Percentiles rank a stretch among this genome's conserved stretches.
Evolutionary conservation across 2,888 invertebrate genomes (phyloP).

Genomic region (Coecobrya sp.): DNA sequence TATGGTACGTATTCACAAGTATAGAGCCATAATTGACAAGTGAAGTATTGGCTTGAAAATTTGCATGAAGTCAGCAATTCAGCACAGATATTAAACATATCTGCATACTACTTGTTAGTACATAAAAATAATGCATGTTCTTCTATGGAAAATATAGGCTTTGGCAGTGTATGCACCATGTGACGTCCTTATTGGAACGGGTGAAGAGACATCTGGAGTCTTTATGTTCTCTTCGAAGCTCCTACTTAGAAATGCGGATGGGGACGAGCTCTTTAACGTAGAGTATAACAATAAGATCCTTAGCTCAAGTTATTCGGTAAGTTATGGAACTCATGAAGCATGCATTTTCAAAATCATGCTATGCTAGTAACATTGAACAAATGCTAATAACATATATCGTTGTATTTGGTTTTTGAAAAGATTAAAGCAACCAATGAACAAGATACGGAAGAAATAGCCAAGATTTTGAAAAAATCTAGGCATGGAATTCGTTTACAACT

Average conservation of each 20-base stretch:
- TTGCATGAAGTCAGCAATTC: no score
- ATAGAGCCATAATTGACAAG: no score
- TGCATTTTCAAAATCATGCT: no score
- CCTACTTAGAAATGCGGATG: conserved; percentile 83
- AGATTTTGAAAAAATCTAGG: conserved; percentile 77
- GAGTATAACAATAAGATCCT: conserved; percentile 72
- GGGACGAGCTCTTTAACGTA: conserved; percentile 81
- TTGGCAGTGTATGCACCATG: conserved; percentile 82
- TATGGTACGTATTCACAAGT: conserved; percentile 82
- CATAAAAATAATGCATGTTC: no score
- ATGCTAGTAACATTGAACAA: no score
- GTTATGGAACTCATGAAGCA: no score
- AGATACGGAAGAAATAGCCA: conserved; percentile 65
- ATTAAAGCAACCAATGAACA: conserved; percentile 65
- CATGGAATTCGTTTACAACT: conserved; percentile 79
- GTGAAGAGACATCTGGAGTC: conserved; percentile 81
- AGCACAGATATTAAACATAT: no score
- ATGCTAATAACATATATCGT: no score
- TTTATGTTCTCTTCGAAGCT: conserved; percentile 81
- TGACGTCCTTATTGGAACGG: conserved; percentile 81
- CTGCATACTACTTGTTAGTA: no score
- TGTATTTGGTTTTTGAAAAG: conserved; percentile 33
- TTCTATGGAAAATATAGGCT: no score
- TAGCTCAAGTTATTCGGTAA: conserved; percentile 69
- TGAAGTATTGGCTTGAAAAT: no score